Conservation (phyloP, 2,797 vertebrate species). For the Ibycter americanus region DNA sequence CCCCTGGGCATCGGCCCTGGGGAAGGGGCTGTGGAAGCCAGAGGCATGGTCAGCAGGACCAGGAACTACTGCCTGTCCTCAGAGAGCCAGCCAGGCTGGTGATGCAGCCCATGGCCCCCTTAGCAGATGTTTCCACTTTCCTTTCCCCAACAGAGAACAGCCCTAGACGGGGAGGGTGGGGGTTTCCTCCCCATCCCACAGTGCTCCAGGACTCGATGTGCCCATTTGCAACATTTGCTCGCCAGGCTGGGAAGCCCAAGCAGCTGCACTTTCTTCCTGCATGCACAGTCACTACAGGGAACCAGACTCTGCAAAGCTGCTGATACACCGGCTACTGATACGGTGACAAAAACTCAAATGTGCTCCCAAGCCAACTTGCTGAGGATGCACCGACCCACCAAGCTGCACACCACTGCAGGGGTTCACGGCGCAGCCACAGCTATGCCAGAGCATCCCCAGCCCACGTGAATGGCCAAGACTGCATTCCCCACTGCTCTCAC, state of each 20-base stretch:
- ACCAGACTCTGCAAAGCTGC: background rate
- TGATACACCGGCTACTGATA: rapidly evolving
- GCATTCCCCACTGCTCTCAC: background rate
- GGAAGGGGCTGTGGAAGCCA: background rate
- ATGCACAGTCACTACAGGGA: too few species aligned
- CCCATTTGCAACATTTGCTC: too few species aligned
- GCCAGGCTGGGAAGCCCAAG: background rate
- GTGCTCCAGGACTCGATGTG: too few species aligned
- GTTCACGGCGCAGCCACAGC: background rate
- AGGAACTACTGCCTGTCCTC: background rate
- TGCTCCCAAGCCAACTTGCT: background rate
- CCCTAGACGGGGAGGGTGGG: too few species aligned
- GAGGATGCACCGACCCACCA: background rate
- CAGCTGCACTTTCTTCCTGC: background rate
- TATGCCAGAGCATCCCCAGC: rapidly evolving
- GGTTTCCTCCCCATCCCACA: background rate
- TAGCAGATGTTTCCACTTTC: background rate
- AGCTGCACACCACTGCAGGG: background rate
- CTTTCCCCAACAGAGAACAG: background rate
- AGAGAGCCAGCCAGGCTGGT: background rate
- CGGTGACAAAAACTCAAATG: rapidly evolving
- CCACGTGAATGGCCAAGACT: background rate
- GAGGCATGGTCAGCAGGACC: background rate
- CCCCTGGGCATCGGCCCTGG: background rate
- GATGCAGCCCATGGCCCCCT: background rate